A percentile compares a stretch with the other conserved stretches of the same genome.
Conservation (phyloP, 2,888 invertebrate genomes). For the Eucera pruinosa region DNA sequence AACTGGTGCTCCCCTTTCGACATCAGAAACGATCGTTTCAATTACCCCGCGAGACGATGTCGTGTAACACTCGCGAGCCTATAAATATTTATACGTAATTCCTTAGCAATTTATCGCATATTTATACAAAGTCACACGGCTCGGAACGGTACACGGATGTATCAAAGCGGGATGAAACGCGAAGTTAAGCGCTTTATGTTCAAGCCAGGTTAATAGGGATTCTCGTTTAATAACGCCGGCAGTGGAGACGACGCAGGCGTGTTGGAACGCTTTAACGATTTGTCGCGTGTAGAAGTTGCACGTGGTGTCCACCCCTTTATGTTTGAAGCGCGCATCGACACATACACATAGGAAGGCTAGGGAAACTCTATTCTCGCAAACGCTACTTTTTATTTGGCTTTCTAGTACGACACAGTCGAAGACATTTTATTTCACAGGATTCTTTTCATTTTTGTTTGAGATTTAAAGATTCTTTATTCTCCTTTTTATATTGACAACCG, state of each 20-base stretch:
- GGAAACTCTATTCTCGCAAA: not conserved
- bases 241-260: slow-evolving; percentile 20
- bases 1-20: not conserved
- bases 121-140: slow-evolving; percentile 48
- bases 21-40: slow-evolving; percentile 18
- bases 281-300: slow-evolving; percentile 22
- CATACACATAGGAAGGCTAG: not conserved
- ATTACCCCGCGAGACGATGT: slow-evolving; percentile 14
- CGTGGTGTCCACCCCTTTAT: slow-evolving; percentile 14
- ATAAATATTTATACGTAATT: slow-evolving; percentile 29
- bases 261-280: slow-evolving; percentile 33
- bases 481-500: too few species aligned
- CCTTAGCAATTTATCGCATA: slow-evolving; percentile 50
- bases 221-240: slow-evolving; percentile 42
- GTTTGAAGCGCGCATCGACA: slow-evolving; percentile 28
- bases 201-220: slow-evolving; percentile 48
- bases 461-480: too few species aligned
- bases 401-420: too few species aligned
- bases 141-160: slow-evolving; percentile 18
- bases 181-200: slow-evolving; percentile 51
- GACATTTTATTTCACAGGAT: too few species aligned
- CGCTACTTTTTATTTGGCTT: not conserved
- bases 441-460: too few species aligned
- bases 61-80: slow-evolving; percentile 13
- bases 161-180: slow-evolving; percentile 26